Percentiles rank a stretch among this genome's conserved stretches.
phyloP scores from a whole-genome alignment of 2,797 vertebrate genomes.

The Melanotaenia pygmaea region DNA sequence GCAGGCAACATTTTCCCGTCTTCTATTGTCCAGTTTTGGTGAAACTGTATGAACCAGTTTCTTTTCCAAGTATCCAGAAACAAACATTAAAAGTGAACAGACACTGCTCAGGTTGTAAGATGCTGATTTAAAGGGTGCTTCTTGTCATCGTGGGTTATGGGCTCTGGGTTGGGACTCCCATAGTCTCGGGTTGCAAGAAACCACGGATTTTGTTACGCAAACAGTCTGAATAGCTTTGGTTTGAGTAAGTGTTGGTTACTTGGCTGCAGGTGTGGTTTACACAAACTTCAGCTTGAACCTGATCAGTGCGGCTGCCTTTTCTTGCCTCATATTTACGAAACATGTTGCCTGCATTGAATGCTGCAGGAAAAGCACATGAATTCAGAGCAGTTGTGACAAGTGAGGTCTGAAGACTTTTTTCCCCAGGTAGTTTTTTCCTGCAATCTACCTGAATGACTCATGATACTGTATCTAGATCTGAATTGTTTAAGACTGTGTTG shows the following conservation, averaged over 20 bases:
- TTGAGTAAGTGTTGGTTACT: background rate
- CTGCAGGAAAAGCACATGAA: background rate
- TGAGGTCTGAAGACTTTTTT: background rate
- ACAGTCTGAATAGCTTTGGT: background rate
- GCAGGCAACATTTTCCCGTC: too few relatives aligned
- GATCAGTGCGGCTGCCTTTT: background rate
- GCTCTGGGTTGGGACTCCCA: background rate
- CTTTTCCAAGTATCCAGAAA: too few relatives aligned
- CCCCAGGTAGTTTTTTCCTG: background rate
- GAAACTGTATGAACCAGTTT: too few relatives aligned
- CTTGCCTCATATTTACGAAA: background rate
- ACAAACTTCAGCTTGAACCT: background rate
- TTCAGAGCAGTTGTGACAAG: background rate
- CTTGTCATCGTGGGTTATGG: background rate
- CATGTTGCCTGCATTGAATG: too few relatives aligned
- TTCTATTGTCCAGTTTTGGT: too few relatives aligned
- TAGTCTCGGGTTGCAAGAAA: background rate
- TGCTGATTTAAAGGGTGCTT: background rate
- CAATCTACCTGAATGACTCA: background rate
- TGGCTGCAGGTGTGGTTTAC: background rate
- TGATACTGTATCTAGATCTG: constrained; percentile 8
- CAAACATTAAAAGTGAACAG: background rate
- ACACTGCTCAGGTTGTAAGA: background rate
- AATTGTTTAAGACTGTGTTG: background rate
- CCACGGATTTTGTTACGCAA: background rate